Base-by-base conservation (phyloP, 2,797 vertebrate genomes). In the Carduelis carduelis region DNA sequence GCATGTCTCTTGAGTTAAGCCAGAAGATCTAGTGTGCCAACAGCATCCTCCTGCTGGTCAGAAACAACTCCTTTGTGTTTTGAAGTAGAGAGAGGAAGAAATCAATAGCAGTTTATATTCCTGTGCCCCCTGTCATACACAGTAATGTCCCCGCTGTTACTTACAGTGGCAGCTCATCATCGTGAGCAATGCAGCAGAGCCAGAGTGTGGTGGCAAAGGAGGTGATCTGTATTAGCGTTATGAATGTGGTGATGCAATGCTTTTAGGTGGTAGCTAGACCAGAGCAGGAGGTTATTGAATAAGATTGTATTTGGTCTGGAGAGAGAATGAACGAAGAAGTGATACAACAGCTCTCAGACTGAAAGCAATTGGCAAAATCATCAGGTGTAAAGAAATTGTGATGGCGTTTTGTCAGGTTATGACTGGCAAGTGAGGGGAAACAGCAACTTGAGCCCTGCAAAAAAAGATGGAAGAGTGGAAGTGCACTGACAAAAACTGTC, bases 41-140 rank as follows among this genome's bases (percentile, higher is more conserved):
- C n/a, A 74, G 11, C 47, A 59, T 47, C n/a, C 20, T 85, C 83
- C 41, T 77, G 24, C 52, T 50, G 15, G 14, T 74, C 49, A 80
- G 56, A 83, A 41, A 68, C 17, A 68, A 24, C 14, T 68, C 46
- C 52, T 59, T 41, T 34, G n/a, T 52, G 30, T 83, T 83, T 85
- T 71, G 27, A 55, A 65, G 57, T 14, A 56, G 27, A 80, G 37
- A 66, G 18, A 50, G 30, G 59, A 90, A 88, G 34, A 75, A 83
- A 91, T 81, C 61, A 76, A 70, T 61, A 59, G 75, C 30, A 64
- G 50, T 77, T 93, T 60, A 30, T 91, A 49, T 39, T 71, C 34
- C 61, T 47, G 19, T 9, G 10, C 8, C 68, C 8, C 68, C 69
- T 66, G 37, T 28, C n/a, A 35, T 12, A 56, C 1, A 5, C 30